Conservation (phyloP, 2,888 invertebrate genomes). For the Parnassius apollo region DNA sequence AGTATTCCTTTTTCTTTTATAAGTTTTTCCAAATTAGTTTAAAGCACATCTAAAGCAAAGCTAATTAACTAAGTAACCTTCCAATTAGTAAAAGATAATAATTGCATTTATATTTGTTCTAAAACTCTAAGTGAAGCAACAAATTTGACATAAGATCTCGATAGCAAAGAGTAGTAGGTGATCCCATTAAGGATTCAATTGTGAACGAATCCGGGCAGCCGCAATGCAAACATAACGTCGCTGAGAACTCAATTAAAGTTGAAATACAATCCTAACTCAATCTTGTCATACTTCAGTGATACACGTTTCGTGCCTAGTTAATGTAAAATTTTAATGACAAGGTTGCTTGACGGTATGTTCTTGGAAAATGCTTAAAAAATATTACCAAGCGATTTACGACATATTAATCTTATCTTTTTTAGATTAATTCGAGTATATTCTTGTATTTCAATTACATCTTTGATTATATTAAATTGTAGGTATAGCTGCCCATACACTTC, state of each 20-base stretch:
- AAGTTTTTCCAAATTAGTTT: no score
- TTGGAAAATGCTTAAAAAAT: no score
- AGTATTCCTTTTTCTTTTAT: no score
- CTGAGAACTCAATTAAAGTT: slow-evolving; percentile 55
- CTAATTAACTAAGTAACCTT: no score
- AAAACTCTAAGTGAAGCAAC: slow-evolving; percentile 11
- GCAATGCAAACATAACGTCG: slow-evolving; percentile 54
- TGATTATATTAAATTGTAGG: no score
- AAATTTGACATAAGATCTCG: slow-evolving; percentile 39
- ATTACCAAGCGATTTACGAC: no score
- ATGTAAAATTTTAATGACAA: slow-evolving; percentile 4
- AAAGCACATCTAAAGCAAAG: no score
- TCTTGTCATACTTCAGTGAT: slow-evolving; percentile 20
- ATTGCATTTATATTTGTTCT: not conserved
- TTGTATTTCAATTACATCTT: no score
- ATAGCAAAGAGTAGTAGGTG: slow-evolving; percentile 50
- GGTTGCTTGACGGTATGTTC: not conserved
- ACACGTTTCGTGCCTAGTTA: slow-evolving; percentile 17
- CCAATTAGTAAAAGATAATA: no score
- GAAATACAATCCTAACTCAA: slow-evolving; percentile 40
- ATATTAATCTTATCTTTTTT: no score
- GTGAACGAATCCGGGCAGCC: slow-evolving; percentile 38
- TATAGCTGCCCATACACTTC: no score
- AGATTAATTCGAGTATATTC: no score
- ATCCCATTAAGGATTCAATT: slow-evolving; percentile 48